Base-by-base conservation (phyloP, 2,797 vertebrate species). In the Botia kubotai region DNA sequence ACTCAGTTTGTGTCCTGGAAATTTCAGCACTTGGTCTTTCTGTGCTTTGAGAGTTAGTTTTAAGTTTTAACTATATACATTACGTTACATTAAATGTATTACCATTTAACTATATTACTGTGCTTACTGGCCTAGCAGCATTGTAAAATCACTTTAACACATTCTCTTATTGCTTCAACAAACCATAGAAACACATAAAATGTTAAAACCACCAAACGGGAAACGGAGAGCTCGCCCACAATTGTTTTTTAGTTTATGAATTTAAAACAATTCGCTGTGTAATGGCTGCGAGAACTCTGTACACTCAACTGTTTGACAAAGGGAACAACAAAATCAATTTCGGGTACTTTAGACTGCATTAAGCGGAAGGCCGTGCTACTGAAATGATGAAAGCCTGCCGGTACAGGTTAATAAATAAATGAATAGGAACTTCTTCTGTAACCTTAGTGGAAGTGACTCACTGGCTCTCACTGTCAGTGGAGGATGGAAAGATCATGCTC, bases 1-100 rank as follows among this genome's bases (percentile, higher is more conserved):
- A 91, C 93, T 91, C 90, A 89, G 87, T 89, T 93, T 90, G 91
- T 53, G 90, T 88, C 75, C 26, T 74, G 84, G 81, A 79, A 86
- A 84, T 84, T 83, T 68, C 68, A 14, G 74, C 75, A 55, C 73
- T 33, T 33, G 19, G 10, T 23, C 8, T 5, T 26, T 60, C 12
- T 12, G 57, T 23, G 21, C 21, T 12, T 26, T 26, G 23, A 26
- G 23, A 33, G 33, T 33, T 33, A 3, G 4, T 33, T 33, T 3
- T 33, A 5, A 33, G 4, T 3, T 33, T 33, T 33, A 33, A 33
- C 33, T 33, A 33, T 33, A 33, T 33, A 33, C 33, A 33, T 33
- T 33, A 33, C 33, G 4, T 33, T 33, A 33, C 33, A 33, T 33
- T 33, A 33, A 3, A 33, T 33, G 33, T 33, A 33, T 33, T 33